Evolutionary conservation across 2,113 vertebrate species (phyloP).

Genomic region (Pteropus alecto): DNA sequence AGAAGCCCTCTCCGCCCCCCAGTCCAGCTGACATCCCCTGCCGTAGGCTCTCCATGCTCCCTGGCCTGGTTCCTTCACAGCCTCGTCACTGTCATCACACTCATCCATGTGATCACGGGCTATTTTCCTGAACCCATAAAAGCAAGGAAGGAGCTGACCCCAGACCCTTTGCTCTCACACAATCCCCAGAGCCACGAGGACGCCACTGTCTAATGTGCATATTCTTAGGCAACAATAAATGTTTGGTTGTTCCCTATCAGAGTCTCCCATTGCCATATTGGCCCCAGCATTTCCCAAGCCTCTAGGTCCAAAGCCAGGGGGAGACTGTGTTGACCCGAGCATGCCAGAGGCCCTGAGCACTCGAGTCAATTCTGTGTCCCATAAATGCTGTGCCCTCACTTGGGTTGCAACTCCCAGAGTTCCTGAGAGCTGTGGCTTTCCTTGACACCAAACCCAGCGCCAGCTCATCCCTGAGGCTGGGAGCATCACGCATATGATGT

Average conservation of each 20-base stretch:
- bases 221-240: background rate
- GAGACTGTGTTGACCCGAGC: background rate
- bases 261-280: background rate
- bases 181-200: background rate
- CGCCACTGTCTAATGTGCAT: background rate
- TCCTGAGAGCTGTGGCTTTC: background rate
- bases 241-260: background rate
- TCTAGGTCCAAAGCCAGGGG: background rate
- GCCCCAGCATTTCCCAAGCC: background rate
- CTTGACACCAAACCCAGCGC: background rate
- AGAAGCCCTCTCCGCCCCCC: background rate
- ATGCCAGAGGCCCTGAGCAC: background rate
- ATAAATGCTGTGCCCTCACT: background rate
- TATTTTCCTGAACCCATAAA: background rate
- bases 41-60: background rate
- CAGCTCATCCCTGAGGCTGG: background rate
- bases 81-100: background rate
- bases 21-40: background rate
- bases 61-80: background rate
- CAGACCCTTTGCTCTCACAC: background rate
- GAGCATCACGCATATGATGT: accelerated
- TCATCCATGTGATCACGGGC: background rate
- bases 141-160: background rate
- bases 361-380: background rate
- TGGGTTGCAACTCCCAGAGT: background rate